These are phyloP conservation scores for Aethes cnicana DNA, from an alignment of 2,888 invertebrate genomes.

Conservation along the genomic window DNA sequence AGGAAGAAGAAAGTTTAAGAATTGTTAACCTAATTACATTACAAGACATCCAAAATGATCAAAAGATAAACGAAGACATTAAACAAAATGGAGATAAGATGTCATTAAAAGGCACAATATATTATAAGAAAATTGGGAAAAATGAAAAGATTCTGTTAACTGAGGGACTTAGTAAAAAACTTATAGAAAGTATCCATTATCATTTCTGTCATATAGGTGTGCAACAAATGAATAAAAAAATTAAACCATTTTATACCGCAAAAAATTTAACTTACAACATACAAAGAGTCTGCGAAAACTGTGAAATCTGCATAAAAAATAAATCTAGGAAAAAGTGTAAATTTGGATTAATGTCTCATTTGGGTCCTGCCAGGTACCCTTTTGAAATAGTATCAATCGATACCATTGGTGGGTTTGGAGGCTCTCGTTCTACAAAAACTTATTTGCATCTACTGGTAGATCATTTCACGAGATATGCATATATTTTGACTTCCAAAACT, in stretches of 20 bases:
- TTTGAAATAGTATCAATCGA: conserved; percentile 38
- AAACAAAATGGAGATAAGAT: background rate
- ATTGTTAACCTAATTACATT: background rate
- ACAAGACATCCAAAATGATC: background rate
- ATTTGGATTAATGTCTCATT: conserved; percentile 38
- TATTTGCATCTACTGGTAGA: conserved; percentile 39
- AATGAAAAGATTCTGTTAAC: conserved; percentile 36
- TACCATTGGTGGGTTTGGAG: conserved; percentile 39
- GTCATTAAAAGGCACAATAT: background rate
- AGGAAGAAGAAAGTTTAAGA: background rate
- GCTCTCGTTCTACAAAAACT: conserved; percentile 38
- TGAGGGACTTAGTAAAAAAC: conserved; percentile 36
- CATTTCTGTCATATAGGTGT: conserved; percentile 36
- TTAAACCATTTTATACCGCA: conserved; percentile 33
- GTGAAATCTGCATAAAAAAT: conserved; percentile 30
- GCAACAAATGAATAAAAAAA: conserved; percentile 34
- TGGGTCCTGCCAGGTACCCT: conserved; percentile 37
- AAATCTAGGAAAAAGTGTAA: conserved; percentile 36
- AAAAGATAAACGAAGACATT: background rate
- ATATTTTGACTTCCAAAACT: conserved; percentile 36
- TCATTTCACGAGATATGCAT: conserved; percentile 35
- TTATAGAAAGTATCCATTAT: conserved; percentile 36
- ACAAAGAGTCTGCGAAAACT: conserved; percentile 19
- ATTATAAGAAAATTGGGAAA: conserved; percentile 16
- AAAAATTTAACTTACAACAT: conserved; percentile 36